phyloP scores from a whole-genome alignment of 1,140 invertebrate species.

The Gryon sp. region DNA sequence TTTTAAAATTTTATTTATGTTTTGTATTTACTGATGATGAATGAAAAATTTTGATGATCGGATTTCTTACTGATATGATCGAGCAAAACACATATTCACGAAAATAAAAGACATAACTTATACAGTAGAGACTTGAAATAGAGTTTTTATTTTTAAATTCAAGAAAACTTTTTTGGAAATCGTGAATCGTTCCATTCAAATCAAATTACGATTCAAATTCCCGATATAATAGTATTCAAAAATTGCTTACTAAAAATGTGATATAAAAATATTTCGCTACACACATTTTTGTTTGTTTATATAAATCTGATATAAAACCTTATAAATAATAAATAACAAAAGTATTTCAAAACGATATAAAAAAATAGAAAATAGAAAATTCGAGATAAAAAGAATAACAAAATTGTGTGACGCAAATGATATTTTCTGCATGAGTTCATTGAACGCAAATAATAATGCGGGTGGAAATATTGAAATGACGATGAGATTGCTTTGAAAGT shows the following conservation, averaged over 20 bases:
- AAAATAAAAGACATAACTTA: not conserved
- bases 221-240: no score
- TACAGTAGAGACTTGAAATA: slow-evolving; percentile 1
- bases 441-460: not conserved
- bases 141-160: slow-evolving; percentile 5
- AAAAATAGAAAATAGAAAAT: no score
- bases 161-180: not conserved
- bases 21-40: no score
- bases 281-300: no score
- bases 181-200: slow-evolving; percentile 2
- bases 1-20: no score
- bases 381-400: no score
- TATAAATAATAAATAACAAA: no score
- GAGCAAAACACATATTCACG: slow-evolving; percentile 6
- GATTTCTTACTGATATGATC: not conserved
- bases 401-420: no score
- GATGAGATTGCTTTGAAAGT: not conserved
- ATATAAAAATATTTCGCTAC: no score
- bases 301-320: no score
- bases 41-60: slow-evolving; percentile 11
- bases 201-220: slow-evolving; percentile 6
- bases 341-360: no score
- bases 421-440: slow-evolving; percentile 1
- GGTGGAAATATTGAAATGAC: not conserved
- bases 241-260: no score